These are phyloP conservation scores for Poeciliopsis gracilis DNA, from an alignment of 2,797 vertebrate genomes.

Conservation along the genomic window DNA sequence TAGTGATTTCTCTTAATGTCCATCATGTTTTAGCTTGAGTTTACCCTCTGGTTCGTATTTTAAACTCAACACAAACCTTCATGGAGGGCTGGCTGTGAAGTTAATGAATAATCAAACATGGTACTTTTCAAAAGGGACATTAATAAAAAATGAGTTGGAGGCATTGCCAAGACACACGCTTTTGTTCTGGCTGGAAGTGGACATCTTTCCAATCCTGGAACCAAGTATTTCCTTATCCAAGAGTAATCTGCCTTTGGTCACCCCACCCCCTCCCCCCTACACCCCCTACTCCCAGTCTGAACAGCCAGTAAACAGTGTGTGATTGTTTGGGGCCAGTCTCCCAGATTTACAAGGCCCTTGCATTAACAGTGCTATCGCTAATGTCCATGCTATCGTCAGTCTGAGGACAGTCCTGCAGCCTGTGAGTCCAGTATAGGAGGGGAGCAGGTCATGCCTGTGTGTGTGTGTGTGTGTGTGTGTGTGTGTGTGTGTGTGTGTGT, in stretches of 20 bases:
- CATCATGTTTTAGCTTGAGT: not conserved
- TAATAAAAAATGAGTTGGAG: not conserved
- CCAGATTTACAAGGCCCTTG: not conserved
- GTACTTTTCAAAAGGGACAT: not conserved
- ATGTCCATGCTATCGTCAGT: not conserved
- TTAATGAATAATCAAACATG: slow-evolving; percentile 2
- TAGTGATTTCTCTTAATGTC: too few species aligned
- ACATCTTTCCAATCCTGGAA: not conserved
- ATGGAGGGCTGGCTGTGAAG: not conserved
- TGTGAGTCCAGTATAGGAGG: not conserved
- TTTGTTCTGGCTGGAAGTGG: not conserved
- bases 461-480: slow-evolving; percentile 5
- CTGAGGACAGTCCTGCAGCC: not conserved
- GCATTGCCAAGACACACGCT: not conserved
- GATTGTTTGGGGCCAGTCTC: not conserved
- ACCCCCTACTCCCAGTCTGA: not conserved
- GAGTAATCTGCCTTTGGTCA: not conserved
- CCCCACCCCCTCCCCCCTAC: rapidly evolving
- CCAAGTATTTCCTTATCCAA: not conserved
- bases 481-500: too few species aligned
- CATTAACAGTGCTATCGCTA: not conserved
- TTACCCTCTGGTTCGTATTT: not conserved
- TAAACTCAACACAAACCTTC: not conserved
- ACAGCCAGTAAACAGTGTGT: not conserved
- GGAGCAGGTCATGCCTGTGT: slow-evolving; percentile 12